Percentiles rank a stretch among this genome's conserved stretches.
Conservation (phyloP, 2,888 invertebrate genomes). For the Oxyteleia sp. region DNA sequence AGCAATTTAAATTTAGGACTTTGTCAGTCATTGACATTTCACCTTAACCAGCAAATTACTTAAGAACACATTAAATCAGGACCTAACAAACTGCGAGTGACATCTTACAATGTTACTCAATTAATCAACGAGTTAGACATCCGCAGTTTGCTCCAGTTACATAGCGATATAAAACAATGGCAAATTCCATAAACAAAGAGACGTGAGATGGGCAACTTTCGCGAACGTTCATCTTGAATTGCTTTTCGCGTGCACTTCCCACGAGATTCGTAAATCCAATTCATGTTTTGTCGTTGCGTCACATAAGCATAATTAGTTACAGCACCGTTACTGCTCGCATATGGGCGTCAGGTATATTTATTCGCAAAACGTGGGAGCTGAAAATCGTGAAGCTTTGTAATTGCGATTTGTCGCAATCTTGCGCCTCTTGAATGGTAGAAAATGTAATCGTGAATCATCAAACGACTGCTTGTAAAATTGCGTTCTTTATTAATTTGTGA, state of each 20-base stretch:
- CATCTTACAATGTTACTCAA: conserved; percentile 20
- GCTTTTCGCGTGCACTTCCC: conserved; percentile 68
- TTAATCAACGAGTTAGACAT: conserved; percentile 40
- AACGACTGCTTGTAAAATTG: conserved; percentile 1
- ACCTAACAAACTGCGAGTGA: no score
- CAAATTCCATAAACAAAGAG: conserved; percentile 57
- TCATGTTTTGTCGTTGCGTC: conserved; percentile 74
- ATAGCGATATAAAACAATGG: conserved; percentile 60
- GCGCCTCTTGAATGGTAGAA: conserved; percentile 44
- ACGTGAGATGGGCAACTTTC: conserved; percentile 69
- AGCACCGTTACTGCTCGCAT: conserved; percentile 63
- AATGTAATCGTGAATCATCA: conserved; percentile 38
- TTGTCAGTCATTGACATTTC: no score
- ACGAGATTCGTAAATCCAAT: conserved; percentile 65
- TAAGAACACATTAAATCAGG: no score
- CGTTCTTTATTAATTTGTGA: conserved; percentile 14
- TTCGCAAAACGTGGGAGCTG: conserved; percentile 68
- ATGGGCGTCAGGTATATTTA: conserved; percentile 59
- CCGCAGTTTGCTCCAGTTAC: conserved; percentile 69
- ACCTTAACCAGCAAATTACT: no score
- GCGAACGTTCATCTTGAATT: conserved; percentile 71
- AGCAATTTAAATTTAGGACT: no score
- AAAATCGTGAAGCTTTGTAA: conserved; percentile 45
- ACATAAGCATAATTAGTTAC: conserved; percentile 72
- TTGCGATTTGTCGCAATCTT: conserved; percentile 66